A percentile compares a stretch with the other conserved stretches of the same genome.
These are phyloP conservation scores for Muscicapa comitata DNA, from an alignment of 2,797 vertebrate genomes.

Conservation along the genomic window DNA sequence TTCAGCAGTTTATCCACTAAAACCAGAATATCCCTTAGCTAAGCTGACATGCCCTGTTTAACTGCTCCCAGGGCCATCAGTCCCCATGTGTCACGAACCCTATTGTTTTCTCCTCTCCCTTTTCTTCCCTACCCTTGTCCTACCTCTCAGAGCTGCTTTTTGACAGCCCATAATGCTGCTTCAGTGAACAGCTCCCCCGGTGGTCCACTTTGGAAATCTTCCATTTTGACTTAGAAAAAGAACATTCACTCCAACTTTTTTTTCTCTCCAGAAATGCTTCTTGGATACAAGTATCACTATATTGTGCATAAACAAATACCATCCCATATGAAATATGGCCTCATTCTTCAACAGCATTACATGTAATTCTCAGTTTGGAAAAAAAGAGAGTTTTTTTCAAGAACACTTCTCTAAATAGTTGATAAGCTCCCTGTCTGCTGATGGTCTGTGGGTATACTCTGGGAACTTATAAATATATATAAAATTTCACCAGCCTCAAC, in stretches of 20 bases:
- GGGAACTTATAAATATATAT: neutral
- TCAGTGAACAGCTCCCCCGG: constrained; percentile 26
- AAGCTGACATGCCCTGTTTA: neutral
- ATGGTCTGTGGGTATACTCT: neutral
- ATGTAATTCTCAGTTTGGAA: neutral
- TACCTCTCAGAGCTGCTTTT: neutral
- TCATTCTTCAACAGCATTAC: neutral
- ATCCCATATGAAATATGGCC: neutral
- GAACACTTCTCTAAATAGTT: neutral
- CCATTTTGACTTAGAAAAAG: constrained; percentile 8
- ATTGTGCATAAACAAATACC: constrained; percentile 17
- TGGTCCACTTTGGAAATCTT: constrained; percentile 39
- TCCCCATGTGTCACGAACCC: neutral
- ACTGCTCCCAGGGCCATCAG: neutral
- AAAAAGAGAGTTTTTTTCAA: neutral
- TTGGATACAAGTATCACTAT: neutral
- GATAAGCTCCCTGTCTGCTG: constrained; percentile 4
- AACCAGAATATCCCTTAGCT: neutral
- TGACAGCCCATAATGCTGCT: neutral
- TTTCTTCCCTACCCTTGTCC: neutral
- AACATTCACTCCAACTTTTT: neutral
- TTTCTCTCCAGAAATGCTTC: neutral
- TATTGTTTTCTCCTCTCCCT: neutral
- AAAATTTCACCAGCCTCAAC: neutral
- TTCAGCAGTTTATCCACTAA: neutral